Evolutionary conservation across 2,797 vertebrate species (phyloP).

Genomic region (Trachops cirrhosus): DNA sequence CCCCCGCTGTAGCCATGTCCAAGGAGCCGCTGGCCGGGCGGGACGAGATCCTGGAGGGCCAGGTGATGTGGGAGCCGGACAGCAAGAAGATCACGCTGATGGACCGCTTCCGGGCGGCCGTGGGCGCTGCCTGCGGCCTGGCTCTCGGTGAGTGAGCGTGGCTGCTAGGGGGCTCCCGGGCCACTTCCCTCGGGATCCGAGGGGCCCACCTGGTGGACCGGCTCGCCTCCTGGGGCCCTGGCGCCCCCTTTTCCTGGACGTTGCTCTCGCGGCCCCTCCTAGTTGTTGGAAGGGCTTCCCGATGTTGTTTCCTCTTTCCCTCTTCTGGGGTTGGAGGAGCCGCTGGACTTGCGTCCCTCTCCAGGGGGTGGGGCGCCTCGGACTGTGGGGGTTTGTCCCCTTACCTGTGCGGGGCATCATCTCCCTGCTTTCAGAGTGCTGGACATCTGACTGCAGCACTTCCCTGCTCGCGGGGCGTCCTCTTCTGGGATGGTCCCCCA

Average conservation of each 20-base stretch:
- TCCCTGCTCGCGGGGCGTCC: background rate
- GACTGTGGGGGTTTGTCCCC: background rate
- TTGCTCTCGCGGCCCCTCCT: background rate
- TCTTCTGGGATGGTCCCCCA: background rate
- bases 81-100: slow-evolving; percentile 93
- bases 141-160: slow-evolving; percentile 89
- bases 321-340: background rate
- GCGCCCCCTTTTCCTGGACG: background rate
- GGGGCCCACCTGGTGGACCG: background rate
- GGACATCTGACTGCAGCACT: background rate
- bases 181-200: background rate
- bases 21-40: slow-evolving; percentile 67
- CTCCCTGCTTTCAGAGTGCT: too few species aligned
- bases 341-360: too few species aligned
- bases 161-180: background rate
- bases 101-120: slow-evolving; percentile 91
- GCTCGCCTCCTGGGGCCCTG: background rate
- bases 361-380: background rate
- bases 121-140: slow-evolving; percentile 88
- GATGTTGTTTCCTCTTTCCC: background rate
- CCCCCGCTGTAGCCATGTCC: slow-evolving; percentile 82
- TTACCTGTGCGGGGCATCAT: background rate
- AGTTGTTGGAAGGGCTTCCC: accelerated
- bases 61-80: slow-evolving; percentile 96
- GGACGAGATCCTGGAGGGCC: slow-evolving; percentile 92